These are phyloP conservation scores for Delichon dasypus DNA, from an alignment of 2,797 vertebrate species.

Conservation along the genomic window DNA sequence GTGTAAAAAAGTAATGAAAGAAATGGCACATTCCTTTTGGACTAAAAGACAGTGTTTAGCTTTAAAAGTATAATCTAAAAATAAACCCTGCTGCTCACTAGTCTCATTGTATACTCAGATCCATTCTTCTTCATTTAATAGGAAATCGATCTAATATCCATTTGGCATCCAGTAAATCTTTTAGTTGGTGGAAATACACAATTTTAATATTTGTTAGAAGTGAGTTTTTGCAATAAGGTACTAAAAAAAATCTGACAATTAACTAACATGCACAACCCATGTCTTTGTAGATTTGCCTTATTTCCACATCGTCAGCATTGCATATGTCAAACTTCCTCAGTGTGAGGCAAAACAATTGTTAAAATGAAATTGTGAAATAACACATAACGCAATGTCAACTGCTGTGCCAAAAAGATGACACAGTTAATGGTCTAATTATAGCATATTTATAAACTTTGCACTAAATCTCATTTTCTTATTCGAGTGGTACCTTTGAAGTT, in stretches of 20 bases:
- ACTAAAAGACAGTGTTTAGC: conserved; percentile 45
- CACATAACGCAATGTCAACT: not conserved
- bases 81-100: conserved; percentile 39
- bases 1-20: conserved; percentile 66
- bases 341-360: not conserved
- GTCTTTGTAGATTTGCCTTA: not conserved
- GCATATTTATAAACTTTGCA: not conserved
- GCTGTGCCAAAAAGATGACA: not conserved
- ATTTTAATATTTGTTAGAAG: not conserved
- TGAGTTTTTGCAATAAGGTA: not conserved
- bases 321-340: not conserved
- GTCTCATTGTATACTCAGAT: conserved; percentile 33
- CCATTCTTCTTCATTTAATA: conserved; percentile 56
- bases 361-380: conserved; percentile 1
- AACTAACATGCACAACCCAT: not conserved
- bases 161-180: conserved; percentile 8
- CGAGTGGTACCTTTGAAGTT: not conserved
- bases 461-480: not conserved
- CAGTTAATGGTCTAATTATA: not conserved
- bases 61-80: conserved; percentile 62
- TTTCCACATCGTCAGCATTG: not conserved
- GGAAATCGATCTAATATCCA: conserved; percentile 1
- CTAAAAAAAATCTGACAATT: conserved; percentile 20
- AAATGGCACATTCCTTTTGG: conserved; percentile 44
- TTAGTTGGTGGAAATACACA: not conserved